Evolutionary conservation across 2,888 invertebrate genomes (phyloP).

Genomic region (Agriopis aurantiaria): DNA sequence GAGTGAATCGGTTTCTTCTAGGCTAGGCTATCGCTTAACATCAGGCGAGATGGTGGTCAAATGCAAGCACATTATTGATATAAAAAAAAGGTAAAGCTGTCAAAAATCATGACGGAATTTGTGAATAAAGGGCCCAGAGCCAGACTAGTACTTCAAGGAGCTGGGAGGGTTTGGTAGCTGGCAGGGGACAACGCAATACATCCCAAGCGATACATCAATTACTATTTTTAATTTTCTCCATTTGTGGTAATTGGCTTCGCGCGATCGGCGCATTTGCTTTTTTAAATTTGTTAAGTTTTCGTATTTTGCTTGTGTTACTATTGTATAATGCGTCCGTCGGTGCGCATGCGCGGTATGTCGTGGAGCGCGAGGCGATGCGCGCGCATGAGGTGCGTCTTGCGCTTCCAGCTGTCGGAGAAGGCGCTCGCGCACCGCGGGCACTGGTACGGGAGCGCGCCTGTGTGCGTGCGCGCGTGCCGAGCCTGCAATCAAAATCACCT

Average conservation of each 20-base stretch:
- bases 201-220: not conserved
- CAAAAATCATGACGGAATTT: no score
- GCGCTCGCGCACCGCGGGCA: slow-evolving; percentile 71
- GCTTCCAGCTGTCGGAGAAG: slow-evolving; percentile 82
- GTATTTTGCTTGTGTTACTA: not conserved
- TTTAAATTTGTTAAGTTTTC: not conserved
- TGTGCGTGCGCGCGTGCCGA: slow-evolving; percentile 77
- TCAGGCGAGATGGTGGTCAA: no score
- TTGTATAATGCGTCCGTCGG: slow-evolving; percentile 54
- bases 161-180: no score
- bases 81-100: no score
- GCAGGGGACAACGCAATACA: no score
- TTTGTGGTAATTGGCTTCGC: not conserved
- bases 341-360: slow-evolving; percentile 71
- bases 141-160: no score
- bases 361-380: slow-evolving; percentile 67
- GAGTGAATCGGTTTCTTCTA: no score
- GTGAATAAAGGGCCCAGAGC: no score
- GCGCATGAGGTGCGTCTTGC: slow-evolving; percentile 79
- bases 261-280: not conserved
- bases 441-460: slow-evolving; percentile 76
- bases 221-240: not conserved
- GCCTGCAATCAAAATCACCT: slow-evolving; percentile 50
- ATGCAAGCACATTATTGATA: no score
- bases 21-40: no score